These are phyloP conservation scores for Phalacrocorax carbo DNA, from an alignment of 2,113 vertebrate genomes.

Conservation along the genomic window DNA sequence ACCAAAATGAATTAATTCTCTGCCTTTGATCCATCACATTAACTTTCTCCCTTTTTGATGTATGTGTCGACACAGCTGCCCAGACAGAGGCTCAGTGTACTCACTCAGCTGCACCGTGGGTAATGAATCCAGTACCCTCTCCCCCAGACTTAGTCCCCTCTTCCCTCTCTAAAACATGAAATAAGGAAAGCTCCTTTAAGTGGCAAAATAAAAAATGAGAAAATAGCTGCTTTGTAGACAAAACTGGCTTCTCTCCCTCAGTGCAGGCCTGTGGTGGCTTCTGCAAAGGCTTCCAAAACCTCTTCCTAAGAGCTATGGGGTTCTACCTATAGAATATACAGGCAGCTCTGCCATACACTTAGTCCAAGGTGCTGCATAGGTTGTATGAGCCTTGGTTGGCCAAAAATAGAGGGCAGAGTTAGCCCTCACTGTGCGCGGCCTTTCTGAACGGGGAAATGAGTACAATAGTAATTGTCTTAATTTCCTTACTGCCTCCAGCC, in stretches of 20 bases:
- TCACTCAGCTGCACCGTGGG: neutral
- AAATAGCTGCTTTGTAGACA: neutral
- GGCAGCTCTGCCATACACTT: neutral
- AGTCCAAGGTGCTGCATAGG: accelerated
- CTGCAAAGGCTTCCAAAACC: neutral
- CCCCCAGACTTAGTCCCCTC: neutral
- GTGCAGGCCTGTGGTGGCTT: neutral
- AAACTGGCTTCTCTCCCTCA: neutral
- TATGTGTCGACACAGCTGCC: neutral
- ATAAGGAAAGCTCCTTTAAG: neutral
- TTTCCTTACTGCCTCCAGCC: neutral
- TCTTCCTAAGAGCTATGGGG: neutral
- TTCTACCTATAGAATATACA: accelerated
- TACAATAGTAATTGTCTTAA: neutral
- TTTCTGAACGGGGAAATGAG: neutral
- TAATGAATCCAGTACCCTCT: accelerated
- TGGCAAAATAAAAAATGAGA: neutral
- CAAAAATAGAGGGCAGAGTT: neutral
- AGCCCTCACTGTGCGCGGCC: neutral
- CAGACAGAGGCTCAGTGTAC: neutral
- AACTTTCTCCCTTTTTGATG: neutral
- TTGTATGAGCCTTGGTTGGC: neutral
- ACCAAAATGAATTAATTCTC: neutral
- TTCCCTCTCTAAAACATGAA: neutral
- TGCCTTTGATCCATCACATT: neutral